phyloP scores from a whole-genome alignment of 2,113 vertebrate species.

The Pseudois nayaur region DNA sequence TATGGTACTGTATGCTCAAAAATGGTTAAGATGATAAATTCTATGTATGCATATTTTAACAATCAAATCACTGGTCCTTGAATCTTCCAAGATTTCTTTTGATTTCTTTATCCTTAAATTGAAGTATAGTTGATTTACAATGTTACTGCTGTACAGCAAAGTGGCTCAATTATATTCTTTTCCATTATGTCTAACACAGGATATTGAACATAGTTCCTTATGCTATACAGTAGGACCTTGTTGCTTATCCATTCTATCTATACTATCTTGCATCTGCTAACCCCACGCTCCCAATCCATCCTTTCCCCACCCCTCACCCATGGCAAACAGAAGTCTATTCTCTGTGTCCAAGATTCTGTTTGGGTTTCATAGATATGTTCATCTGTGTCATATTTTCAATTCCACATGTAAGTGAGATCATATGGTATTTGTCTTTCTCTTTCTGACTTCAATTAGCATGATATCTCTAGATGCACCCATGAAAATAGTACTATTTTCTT shows the following conservation, averaged over 20 bases:
- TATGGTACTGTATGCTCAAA: background rate
- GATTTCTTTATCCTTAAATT: background rate
- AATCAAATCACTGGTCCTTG: background rate
- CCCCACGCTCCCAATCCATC: background rate
- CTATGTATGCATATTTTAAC: background rate
- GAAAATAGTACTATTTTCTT: background rate
- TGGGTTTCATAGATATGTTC: background rate
- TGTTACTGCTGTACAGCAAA: background rate
- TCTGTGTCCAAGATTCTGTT: background rate
- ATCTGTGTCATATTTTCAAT: background rate
- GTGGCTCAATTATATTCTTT: background rate
- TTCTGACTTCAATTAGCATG: background rate
- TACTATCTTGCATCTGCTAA: background rate
- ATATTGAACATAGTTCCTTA: background rate
- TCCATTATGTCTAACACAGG: background rate
- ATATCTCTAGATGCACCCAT: background rate
- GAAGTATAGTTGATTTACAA: background rate
- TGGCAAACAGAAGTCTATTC: background rate
- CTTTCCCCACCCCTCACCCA: background rate
- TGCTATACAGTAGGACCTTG: background rate
- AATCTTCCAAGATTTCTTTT: background rate
- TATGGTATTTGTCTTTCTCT: background rate
- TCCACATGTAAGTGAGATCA: background rate
- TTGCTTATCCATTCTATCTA: background rate
- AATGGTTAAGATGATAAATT: background rate